Conservation (phyloP, 2,888 invertebrate genomes). For the Metopia argyrocephala region DNA sequence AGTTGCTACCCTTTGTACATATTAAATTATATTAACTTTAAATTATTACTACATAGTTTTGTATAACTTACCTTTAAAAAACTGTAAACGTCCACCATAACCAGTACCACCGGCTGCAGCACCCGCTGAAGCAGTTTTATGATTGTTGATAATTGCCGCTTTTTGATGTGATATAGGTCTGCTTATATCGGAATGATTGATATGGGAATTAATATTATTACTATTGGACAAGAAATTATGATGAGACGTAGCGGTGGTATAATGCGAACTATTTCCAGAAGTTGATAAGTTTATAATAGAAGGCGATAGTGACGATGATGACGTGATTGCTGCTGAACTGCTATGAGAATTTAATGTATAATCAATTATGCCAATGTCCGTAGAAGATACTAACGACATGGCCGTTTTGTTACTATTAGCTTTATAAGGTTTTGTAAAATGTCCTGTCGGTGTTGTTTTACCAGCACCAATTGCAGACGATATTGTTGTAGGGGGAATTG, state of each 20-base stretch:
- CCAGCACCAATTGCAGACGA: conserved; percentile 65
- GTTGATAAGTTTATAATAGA: conserved; percentile 57
- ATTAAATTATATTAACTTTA: background rate
- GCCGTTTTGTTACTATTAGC: conserved; percentile 55
- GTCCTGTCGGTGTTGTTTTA: conserved; percentile 66
- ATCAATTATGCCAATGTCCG: conserved; percentile 70
- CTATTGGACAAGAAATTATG: conserved; percentile 54
- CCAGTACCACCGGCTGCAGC: conserved; percentile 57
- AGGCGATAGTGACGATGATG: conserved; percentile 45
- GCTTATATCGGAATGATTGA: conserved; percentile 71
- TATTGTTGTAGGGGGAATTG: conserved; percentile 10
- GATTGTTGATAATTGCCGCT: too few species aligned
- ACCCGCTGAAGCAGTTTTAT: conserved; percentile 39
- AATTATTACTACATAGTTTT: background rate
- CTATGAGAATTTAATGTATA: conserved; percentile 67
- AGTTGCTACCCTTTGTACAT: too few species aligned
- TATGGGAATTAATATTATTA: conserved; percentile 57
- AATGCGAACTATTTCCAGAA: conserved; percentile 57
- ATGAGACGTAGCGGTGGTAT: conserved; percentile 46
- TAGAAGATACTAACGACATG: conserved; percentile 36
- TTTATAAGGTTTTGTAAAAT: conserved; percentile 61
- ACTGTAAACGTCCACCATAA: conserved; percentile 77
- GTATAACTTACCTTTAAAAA: conserved; percentile 76
- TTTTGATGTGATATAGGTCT: conserved; percentile 71
- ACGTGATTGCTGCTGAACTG: conserved; percentile 41